These are phyloP conservation scores for Linnaemya tessellans DNA, from an alignment of 2,888 invertebrate genomes.

Conservation along the genomic window DNA sequence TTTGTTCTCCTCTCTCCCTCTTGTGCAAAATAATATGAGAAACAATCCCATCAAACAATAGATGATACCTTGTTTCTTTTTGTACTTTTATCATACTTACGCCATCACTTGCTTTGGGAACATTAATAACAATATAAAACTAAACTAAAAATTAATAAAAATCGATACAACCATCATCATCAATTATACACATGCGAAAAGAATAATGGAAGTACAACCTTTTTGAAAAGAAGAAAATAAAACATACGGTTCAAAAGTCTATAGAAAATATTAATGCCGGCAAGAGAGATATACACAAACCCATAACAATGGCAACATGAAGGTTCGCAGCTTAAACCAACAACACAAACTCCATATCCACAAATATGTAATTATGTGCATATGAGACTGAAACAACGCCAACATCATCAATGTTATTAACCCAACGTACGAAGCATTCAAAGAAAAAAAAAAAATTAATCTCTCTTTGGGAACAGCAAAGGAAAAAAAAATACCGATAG, in stretches of 20 bases:
- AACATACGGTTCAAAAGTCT: slow-evolving; percentile 27
- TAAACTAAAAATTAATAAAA: slow-evolving; percentile 13
- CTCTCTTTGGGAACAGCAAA: slow-evolving; percentile 42
- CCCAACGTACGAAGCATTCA: slow-evolving; percentile 61
- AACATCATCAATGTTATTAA: slow-evolving; percentile 69
- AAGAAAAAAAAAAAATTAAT: slow-evolving; percentile 50
- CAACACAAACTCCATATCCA: slow-evolving; percentile 5
- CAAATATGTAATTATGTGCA: not conserved
- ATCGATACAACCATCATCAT: slow-evolving; percentile 29
- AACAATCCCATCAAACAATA: slow-evolving; percentile 7
- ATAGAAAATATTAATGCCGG: slow-evolving; percentile 2
- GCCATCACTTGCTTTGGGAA: slow-evolving; percentile 48
- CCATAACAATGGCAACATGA: slow-evolving; percentile 6
- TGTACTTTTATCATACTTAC: slow-evolving; percentile 41
- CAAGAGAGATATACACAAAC: slow-evolving; percentile 12
- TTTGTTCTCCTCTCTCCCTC: slow-evolving; percentile 5
- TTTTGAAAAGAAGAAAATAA: slow-evolving; percentile 28
- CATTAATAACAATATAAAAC: not conserved
- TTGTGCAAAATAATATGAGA: not conserved
- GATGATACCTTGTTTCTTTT: slow-evolving; percentile 27
- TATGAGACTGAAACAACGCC: slow-evolving; percentile 14
- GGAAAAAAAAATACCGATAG: slow-evolving; percentile 26
- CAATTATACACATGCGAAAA: slow-evolving; percentile 34
- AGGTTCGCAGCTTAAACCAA: slow-evolving; percentile 11
- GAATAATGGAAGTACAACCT: slow-evolving; percentile 12